Percentiles rank a stretch among this genome's conserved stretches.
These are phyloP conservation scores for Emydoidea blandingii DNA, from an alignment of 2,797 vertebrate species.

Conservation along the genomic window DNA sequence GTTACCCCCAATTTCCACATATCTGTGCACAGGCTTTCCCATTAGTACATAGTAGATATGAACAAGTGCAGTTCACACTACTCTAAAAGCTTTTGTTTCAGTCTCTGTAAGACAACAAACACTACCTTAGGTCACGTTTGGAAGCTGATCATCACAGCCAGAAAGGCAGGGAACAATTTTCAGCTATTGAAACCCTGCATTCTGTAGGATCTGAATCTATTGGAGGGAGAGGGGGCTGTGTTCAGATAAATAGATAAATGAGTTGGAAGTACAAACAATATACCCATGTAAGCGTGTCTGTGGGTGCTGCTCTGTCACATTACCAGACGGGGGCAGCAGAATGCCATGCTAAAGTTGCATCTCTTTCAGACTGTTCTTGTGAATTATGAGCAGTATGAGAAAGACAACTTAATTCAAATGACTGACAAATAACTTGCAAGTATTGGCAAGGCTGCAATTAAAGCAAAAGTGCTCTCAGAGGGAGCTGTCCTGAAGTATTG, in stretches of 20 bases:
- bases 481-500: background rate
- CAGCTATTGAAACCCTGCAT: background rate
- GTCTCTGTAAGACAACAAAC: background rate
- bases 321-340: slow-evolving; percentile 70
- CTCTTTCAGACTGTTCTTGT: background rate
- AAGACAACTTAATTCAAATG: slow-evolving; percentile 30
- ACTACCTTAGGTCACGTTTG: background rate
- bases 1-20: too few relatives aligned
- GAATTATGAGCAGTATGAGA: background rate
- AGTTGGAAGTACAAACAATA: background rate
- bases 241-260: background rate
- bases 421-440: background rate
- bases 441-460: slow-evolving; percentile 19
- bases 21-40: too few relatives aligned
- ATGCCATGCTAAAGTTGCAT: background rate
- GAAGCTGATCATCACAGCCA: background rate
- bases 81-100: too few relatives aligned
- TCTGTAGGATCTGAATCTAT: background rate
- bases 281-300: accelerated
- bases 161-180: background rate
- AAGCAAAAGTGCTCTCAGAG: background rate
- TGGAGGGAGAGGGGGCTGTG: too few relatives aligned
- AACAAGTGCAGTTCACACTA: too few relatives aligned
- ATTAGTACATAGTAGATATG: too few relatives aligned
- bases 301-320: background rate